phyloP scores from a whole-genome alignment of 2,113 vertebrate species.

The Peromyscus maniculatus region DNA sequence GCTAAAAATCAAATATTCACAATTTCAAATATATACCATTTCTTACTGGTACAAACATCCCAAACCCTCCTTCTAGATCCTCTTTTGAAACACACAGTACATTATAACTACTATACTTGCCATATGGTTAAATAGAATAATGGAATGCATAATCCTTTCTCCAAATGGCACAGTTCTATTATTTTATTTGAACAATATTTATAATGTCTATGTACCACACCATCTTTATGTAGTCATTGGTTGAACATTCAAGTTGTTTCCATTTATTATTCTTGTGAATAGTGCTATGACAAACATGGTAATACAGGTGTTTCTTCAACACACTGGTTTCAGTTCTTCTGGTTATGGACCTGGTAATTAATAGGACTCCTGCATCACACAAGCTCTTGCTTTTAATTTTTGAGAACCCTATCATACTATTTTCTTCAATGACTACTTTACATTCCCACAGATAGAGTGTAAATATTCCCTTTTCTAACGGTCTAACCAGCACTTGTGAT shows the following conservation, averaged over 20 bases:
- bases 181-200: not conserved
- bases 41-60: not conserved
- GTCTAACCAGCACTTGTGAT: not conserved
- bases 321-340: not conserved
- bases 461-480: not conserved
- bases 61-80: not conserved
- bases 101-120: not conserved
- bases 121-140: not conserved
- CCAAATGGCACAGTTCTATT: not conserved
- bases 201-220: not conserved
- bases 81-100: not conserved
- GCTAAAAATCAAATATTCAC: not conserved
- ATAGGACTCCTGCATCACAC: not conserved
- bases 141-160: not conserved
- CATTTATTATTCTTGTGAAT: not conserved
- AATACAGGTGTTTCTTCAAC: not conserved
- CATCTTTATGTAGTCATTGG: not conserved
- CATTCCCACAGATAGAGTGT: too few relatives aligned
- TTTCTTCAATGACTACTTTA: not conserved
- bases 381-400: not conserved
- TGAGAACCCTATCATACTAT: not conserved
- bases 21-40: not conserved
- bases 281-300: not conserved
- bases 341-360: not conserved
- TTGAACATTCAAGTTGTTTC: not conserved